Base-by-base conservation (phyloP, 2,888 invertebrate genomes). In the Megamerina dolium region DNA sequence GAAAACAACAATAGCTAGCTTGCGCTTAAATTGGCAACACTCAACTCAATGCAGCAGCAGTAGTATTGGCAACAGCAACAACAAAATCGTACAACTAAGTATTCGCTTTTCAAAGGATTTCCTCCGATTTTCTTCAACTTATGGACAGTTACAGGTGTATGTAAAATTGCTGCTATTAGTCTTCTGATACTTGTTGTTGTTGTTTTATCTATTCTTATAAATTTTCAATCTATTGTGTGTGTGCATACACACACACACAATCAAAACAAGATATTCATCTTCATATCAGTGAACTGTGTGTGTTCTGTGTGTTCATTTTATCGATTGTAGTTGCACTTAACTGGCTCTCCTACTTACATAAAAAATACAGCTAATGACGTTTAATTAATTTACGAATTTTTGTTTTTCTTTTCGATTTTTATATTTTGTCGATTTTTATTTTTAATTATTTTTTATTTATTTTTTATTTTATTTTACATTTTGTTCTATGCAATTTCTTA, bases 61-160 rank as follows among this genome's bases (percentile, higher is more conserved):
- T n/a, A n/a, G 12, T 9, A 34, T 18, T 17, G 5, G 13, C 9
- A 34, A 17, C 12, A 31, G 16, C 31, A 31, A 31, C 13, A 34
- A 18, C 34, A 34, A 34, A n/a, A 31, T 13, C 31, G 14, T 31
- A 5, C 16, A 31, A 18, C 32, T 32, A 43, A 37, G 32, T 43
- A 43, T 27, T 37, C 43, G 27, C 37, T 37, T 43, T 43, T 43
- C 43, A 26, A 43, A 17, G 31, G 43, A 43, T 43, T 43, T 36
- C 43, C 37, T 43, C 31, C 18, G 41, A 41, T 41, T 41, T 41
- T 16, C 41, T 21, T 27, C n/a, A n/a, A n/a, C n/a, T n/a, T n/a
- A n/a, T n/a, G n/a, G n/a, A n/a, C n/a, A n/a, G n/a, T n/a, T n/a
- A n/a, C n/a, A n/a, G n/a, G n/a, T n/a, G n/a, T n/a, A n/a, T n/a